phyloP scores from a whole-genome alignment of 1,140 invertebrate species.

The Conus ventricosus region DNA sequence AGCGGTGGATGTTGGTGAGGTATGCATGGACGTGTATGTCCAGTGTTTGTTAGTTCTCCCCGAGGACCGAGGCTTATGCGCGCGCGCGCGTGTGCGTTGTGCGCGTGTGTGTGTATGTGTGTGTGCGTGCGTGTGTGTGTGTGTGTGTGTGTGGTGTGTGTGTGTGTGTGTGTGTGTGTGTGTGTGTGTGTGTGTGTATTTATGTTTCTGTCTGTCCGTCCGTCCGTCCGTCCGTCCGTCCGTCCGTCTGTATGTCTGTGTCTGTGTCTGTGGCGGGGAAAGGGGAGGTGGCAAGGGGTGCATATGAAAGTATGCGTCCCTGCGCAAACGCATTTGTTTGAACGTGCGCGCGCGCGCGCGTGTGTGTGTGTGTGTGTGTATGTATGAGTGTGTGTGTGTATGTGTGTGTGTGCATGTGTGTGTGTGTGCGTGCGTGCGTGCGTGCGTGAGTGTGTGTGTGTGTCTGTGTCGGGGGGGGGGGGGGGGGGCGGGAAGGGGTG shows the following conservation, averaged over 20 bases:
- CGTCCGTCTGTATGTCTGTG: not conserved
- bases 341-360: not conserved
- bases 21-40: too few relatives aligned
- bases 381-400: not conserved
- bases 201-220: not conserved
- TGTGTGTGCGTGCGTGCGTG: conserved; percentile 5
- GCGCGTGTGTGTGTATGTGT: too few relatives aligned
- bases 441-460: not conserved
- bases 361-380: conserved; percentile 7
- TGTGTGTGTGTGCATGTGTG: not conserved
- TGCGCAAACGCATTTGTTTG: too few relatives aligned
- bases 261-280: not conserved
- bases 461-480: not conserved
- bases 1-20: too few relatives aligned
- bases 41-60: too few relatives aligned
- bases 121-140: too few relatives aligned
- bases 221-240: not conserved
- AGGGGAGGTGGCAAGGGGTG: too few relatives aligned
- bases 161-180: too few relatives aligned
- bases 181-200: not conserved
- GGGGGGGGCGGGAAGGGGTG: not conserved
- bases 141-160: too few relatives aligned
- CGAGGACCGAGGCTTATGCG: too few relatives aligned
- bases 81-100: too few relatives aligned
- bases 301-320: too few relatives aligned